These are phyloP conservation scores for Ceyx melanurus DNA, from an alignment of 2,113 vertebrate genomes.

Conservation along the genomic window DNA sequence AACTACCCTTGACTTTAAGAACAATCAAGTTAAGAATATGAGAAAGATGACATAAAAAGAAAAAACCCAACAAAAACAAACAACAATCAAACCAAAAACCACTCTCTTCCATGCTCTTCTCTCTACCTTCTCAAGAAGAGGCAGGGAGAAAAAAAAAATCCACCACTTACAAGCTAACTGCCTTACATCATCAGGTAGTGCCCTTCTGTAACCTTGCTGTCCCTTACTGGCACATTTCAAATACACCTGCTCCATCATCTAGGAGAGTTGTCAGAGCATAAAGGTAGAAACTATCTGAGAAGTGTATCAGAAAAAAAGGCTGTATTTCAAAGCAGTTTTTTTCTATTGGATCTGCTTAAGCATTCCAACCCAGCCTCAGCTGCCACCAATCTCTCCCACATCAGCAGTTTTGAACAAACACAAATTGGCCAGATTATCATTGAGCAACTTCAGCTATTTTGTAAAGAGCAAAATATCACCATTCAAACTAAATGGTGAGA, in stretches of 20 bases:
- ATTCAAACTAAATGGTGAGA: background rate
- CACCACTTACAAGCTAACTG: background rate
- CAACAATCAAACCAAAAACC: background rate
- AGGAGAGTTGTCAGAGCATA: background rate
- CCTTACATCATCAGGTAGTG: background rate
- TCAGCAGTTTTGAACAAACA: conserved; percentile 45
- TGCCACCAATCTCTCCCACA: conserved; percentile 14
- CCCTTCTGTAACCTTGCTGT: background rate
- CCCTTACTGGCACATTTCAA: background rate
- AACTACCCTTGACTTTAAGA: background rate
- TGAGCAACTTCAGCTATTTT: conserved; percentile 45
- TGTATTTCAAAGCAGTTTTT: background rate
- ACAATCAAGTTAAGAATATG: background rate
- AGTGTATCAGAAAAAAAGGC: accelerated
- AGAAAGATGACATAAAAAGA: background rate
- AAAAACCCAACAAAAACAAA: too few species aligned
- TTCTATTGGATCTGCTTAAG: conserved; percentile 18
- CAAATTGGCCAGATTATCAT: conserved; percentile 37
- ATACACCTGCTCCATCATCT: conserved; percentile 16
- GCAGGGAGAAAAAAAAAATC: background rate
- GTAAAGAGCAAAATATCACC: background rate
- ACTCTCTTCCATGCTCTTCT: background rate
- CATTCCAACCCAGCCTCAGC: conserved; percentile 26
- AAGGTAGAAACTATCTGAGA: background rate
- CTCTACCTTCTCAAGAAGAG: background rate